Conservation (phyloP, 2,797 vertebrate species). For the Tachyglossus aculeatus region DNA sequence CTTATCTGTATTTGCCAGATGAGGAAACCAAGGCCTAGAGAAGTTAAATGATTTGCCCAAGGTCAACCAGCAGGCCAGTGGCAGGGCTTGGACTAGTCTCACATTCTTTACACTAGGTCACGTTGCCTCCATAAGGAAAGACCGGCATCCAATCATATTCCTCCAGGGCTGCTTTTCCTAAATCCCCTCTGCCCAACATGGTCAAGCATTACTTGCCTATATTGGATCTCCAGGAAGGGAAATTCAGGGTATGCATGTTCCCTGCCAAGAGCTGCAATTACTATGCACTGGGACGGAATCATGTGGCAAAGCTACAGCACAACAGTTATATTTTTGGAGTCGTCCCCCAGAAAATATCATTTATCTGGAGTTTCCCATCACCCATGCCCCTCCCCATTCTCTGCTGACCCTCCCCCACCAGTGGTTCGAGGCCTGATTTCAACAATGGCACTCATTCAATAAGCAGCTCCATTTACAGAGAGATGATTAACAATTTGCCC, state of each 20-base stretch:
- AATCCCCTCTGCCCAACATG: not conserved
- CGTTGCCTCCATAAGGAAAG: no score
- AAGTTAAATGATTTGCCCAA: not conserved
- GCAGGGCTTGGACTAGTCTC: no score
- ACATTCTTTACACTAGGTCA: no score
- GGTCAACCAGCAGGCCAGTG: not conserved
- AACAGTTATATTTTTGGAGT: not conserved
- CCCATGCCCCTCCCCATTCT: not conserved
- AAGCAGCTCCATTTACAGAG: not conserved
- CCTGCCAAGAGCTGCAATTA: not conserved
- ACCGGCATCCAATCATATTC: no score
- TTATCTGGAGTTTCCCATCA: not conserved
- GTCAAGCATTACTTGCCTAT: not conserved
- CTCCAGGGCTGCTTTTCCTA: not conserved
- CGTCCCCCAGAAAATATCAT: not conserved
- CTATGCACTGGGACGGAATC: not conserved
- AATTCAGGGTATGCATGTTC: not conserved
- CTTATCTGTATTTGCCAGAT: not conserved
- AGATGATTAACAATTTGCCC: conserved; percentile 6
- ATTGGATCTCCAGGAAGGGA: not conserved
- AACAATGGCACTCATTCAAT: not conserved
- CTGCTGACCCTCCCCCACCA: not conserved
- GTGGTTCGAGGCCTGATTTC: not conserved
- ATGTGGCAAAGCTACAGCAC: no score
- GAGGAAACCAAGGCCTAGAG: not conserved